Evolutionary conservation across 2,888 invertebrate genomes (phyloP).

Genomic region (Agrochola lota): DNA sequence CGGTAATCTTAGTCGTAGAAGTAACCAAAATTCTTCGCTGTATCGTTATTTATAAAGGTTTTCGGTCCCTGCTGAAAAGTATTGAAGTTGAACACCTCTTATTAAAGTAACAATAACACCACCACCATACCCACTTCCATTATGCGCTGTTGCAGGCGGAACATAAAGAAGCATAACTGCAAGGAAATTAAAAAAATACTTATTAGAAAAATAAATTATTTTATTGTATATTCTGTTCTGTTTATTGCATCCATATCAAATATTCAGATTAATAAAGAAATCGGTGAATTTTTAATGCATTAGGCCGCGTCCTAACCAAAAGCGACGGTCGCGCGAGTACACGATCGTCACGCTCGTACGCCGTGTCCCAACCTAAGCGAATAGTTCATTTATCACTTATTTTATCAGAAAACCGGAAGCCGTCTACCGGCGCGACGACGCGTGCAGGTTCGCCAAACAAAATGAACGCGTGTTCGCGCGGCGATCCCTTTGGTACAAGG

Average conservation of each 20-base stretch:
- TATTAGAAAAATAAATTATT: conserved; percentile 44
- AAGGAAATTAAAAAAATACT: conserved; percentile 9
- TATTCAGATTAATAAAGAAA: conserved; percentile 21
- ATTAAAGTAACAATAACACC: no score
- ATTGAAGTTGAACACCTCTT: no score
- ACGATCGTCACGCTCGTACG: background rate
- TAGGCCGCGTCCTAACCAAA: background rate
- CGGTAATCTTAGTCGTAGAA: no score
- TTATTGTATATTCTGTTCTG: conserved; percentile 46
- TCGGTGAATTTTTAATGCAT: conserved; percentile 45
- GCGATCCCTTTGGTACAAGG: background rate
- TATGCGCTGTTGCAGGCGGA: background rate
- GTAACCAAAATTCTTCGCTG: no score
- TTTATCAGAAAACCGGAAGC: background rate
- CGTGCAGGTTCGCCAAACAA: background rate
- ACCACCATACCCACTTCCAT: no score
- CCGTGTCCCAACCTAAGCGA: background rate
- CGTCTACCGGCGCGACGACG: background rate
- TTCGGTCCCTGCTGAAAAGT: no score
- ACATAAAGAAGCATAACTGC: background rate
- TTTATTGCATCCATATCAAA: conserved; percentile 37
- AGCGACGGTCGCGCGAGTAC: background rate
- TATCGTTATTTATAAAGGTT: no score
- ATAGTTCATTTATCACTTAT: background rate
- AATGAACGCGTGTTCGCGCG: background rate